phyloP scores from a whole-genome alignment of 2,797 vertebrate species.

The Neomorphus geoffroyi region DNA sequence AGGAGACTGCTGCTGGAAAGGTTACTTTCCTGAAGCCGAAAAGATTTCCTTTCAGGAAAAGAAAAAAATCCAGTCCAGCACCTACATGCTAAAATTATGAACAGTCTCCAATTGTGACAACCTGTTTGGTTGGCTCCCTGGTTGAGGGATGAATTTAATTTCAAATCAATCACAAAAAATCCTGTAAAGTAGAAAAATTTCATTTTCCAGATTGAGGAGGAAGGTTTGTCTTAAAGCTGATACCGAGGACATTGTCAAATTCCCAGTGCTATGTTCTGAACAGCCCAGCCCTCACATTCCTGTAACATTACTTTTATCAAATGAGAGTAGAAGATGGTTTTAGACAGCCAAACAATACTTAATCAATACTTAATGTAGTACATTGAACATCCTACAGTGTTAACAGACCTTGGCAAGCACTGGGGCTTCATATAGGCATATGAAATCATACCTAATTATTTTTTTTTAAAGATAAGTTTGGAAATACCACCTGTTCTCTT shows the following conservation, averaged over 20 bases:
- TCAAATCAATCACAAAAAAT: background rate
- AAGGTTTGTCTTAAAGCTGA: background rate
- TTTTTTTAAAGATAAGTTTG: background rate
- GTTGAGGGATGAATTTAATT: background rate
- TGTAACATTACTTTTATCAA: background rate
- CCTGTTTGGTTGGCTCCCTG: background rate
- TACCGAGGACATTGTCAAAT: background rate
- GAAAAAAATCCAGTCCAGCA: background rate
- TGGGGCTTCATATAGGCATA: background rate
- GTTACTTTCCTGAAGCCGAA: background rate
- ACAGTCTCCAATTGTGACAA: background rate
- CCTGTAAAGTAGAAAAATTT: background rate
- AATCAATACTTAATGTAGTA: rapidly evolving
- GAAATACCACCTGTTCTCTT: background rate
- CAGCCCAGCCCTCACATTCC: background rate
- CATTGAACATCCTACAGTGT: rapidly evolving
- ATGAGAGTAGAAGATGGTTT: background rate
- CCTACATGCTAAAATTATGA: background rate
- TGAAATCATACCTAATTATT: background rate
- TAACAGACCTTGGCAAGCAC: background rate
- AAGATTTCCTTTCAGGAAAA: background rate
- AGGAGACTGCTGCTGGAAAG: background rate
- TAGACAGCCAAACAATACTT: background rate
- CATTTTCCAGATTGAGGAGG: background rate
- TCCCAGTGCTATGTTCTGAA: background rate